A percentile compares a stretch with the other conserved stretches of the same genome.
Conservation (phyloP, 2,888 invertebrate species). For the Ormyrus rosae region DNA sequence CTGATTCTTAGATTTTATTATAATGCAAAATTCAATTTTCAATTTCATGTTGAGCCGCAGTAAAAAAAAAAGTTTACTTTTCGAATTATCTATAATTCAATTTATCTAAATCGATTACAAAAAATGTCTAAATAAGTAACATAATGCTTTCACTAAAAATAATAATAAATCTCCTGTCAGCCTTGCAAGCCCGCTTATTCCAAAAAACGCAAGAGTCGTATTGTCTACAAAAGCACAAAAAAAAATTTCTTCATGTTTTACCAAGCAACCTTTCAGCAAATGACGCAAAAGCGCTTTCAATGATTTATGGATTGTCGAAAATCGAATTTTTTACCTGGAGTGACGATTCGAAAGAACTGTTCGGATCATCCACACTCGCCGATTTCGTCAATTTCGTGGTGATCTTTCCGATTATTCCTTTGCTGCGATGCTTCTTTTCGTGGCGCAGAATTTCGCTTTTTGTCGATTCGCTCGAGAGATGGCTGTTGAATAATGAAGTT, state of each 20-base stretch:
- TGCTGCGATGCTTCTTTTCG: constrained; percentile 85
- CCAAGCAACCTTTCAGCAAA: not conserved
- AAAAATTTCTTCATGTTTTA: constrained; percentile 14
- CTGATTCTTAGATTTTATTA: not conserved
- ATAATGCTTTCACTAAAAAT: constrained; percentile 8
- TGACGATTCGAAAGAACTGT: constrained; percentile 70
- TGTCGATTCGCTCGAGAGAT: constrained; percentile 89
- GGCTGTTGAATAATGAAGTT: constrained; percentile 74
- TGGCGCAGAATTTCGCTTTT: constrained; percentile 87
- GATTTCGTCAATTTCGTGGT: constrained; percentile 90
- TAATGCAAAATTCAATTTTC: not conserved
- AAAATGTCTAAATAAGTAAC: constrained; percentile 3
- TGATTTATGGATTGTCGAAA: not conserved
- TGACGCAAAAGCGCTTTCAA: not conserved
- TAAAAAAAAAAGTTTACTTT: not conserved
- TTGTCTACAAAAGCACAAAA: constrained; percentile 45
- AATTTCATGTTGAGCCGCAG: not conserved
- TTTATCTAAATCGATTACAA: constrained; percentile 35
- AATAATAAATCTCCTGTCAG: constrained; percentile 1
- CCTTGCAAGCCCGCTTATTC: constrained; percentile 40
- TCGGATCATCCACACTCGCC: constrained; percentile 86
- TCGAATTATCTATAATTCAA: not conserved
- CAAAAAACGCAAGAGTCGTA: constrained; percentile 55
- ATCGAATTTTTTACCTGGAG: constrained; percentile 66
- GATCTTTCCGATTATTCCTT: constrained; percentile 89